Percentiles rank a stretch among this genome's conserved stretches.
Conservation (phyloP, 2,113 vertebrate species). For the Thinocorus orbignyianus region DNA sequence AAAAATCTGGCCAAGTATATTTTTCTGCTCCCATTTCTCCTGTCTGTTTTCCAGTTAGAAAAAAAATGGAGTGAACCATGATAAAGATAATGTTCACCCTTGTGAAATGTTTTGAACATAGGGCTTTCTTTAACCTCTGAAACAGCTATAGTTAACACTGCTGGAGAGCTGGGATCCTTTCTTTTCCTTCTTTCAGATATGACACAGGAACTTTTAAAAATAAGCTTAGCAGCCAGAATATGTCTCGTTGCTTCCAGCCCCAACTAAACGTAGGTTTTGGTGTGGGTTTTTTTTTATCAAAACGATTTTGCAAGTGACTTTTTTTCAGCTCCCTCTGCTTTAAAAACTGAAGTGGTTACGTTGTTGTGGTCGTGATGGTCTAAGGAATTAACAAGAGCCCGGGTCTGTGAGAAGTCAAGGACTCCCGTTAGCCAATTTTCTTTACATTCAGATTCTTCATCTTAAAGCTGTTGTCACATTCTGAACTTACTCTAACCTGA, state of each 20-base stretch:
- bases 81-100: background rate
- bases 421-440: accelerated
- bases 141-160: background rate
- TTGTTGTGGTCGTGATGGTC: background rate
- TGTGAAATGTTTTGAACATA: background rate
- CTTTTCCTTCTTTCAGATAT: background rate
- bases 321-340: background rate
- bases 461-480: background rate
- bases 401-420: background rate
- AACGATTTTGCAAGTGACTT: background rate
- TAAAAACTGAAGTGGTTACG: background rate
- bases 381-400: background rate
- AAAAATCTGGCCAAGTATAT: background rate
- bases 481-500: background rate
- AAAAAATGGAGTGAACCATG: background rate
- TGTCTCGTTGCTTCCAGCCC: background rate
- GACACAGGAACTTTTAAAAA: background rate
- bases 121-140: background rate
- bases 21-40: background rate
- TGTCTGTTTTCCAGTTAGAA: background rate
- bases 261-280: background rate
- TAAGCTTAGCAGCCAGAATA: background rate
- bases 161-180: background rate
- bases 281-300: background rate
- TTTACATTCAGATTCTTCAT: background rate